Evolutionary conservation across 2,797 vertebrate genomes (phyloP).

Genomic region (Calcarius lapponicus): DNA sequence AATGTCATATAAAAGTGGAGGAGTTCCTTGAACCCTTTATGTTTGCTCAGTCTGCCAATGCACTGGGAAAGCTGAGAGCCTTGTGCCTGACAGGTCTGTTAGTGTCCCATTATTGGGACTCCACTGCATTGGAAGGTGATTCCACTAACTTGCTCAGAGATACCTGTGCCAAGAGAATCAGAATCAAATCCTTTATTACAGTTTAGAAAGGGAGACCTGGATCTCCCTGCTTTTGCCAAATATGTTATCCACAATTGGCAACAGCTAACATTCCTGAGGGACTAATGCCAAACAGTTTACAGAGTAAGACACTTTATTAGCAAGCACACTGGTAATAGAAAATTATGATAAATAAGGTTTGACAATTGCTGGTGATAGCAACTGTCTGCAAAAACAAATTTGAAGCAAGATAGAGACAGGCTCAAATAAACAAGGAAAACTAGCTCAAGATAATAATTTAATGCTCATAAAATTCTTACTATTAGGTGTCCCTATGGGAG

Average conservation of each 20-base stretch:
- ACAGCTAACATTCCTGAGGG: neutral
- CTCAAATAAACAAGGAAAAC: neutral
- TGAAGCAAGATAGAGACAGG: neutral
- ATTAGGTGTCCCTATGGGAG: neutral
- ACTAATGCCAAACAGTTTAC: neutral
- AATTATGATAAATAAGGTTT: neutral
- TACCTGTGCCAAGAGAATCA: no score
- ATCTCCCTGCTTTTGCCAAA: neutral
- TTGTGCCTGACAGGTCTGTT: neutral
- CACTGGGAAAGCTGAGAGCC: rapidly evolving
- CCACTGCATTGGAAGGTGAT: neutral
- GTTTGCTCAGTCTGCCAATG: neutral
- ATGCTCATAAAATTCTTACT: neutral
- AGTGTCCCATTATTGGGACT: no score
- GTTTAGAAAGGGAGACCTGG: neutral
- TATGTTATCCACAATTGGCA: neutral
- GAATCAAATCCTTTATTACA: neutral
- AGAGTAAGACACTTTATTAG: neutral
- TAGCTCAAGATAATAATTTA: neutral
- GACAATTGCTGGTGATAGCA: neutral
- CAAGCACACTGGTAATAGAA: neutral
- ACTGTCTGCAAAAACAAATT: neutral
- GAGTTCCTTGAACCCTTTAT: neutral
- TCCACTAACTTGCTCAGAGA: neutral
- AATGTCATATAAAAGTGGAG: neutral